These are phyloP conservation scores for Galerucella calmariensis DNA, from an alignment of 2,888 invertebrate species.

Conservation along the genomic window DNA sequence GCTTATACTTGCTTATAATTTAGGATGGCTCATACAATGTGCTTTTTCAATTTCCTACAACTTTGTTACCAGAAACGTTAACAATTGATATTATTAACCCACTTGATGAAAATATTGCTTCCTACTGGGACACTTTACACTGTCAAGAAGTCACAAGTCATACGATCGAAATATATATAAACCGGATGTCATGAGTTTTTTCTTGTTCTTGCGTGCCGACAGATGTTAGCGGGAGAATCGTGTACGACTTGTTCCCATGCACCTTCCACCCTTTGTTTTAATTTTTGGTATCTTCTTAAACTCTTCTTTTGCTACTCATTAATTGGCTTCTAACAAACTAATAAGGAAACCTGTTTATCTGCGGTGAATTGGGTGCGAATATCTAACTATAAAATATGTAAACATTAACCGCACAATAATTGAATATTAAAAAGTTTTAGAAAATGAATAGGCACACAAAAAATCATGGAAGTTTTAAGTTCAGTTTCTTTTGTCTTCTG, in stretches of 20 bases:
- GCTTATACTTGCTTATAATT: too few species aligned
- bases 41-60: too few species aligned
- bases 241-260: constrained; percentile 44
- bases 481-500: too few species aligned
- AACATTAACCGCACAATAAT: too few species aligned
- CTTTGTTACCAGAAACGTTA: too few species aligned
- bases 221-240: constrained; percentile 46
- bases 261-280: constrained; percentile 21
- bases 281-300: constrained; percentile 41
- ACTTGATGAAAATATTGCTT: too few species aligned
- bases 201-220: constrained; percentile 45
- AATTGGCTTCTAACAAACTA: not conserved
- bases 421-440: too few species aligned
- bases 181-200: constrained; percentile 55
- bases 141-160: constrained; percentile 21
- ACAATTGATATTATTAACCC: too few species aligned
- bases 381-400: too few species aligned
- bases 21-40: too few species aligned
- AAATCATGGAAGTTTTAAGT: too few species aligned
- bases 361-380: not conserved
- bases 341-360: constrained; percentile 8
- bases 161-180: constrained; percentile 44
- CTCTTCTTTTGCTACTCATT: constrained; percentile 28
- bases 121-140: not conserved
- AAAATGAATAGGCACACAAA: too few species aligned